Conservation (phyloP, 2,888 invertebrate genomes). For the Apocheima hispidaria region DNA sequence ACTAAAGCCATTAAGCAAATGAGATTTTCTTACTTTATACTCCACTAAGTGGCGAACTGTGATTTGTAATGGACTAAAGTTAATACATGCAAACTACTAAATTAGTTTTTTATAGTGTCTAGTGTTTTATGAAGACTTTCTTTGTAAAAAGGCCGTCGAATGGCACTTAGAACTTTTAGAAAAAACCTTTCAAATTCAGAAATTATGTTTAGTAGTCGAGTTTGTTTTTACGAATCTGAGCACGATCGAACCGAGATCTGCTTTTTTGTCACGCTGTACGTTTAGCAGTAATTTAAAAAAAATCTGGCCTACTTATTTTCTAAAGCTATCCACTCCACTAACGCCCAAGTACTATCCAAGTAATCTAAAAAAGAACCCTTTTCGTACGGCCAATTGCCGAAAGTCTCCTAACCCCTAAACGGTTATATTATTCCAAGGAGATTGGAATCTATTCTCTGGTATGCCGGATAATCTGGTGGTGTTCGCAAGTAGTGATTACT, state of each 20-base stretch:
- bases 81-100: slow-evolving; percentile 21
- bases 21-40: slow-evolving; percentile 41
- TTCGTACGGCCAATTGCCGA: slow-evolving; percentile 28
- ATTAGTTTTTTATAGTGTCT: slow-evolving; percentile 17
- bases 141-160: background rate
- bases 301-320: slow-evolving; percentile 10
- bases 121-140: background rate
- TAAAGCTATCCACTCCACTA: slow-evolving; percentile 8
- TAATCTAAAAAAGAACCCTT: slow-evolving; percentile 28
- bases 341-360: slow-evolving; percentile 17
- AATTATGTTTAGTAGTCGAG: background rate
- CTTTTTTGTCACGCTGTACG: too few species aligned
- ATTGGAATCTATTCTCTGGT: slow-evolving; percentile 37
- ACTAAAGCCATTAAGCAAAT: slow-evolving; percentile 46
- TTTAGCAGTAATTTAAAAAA: background rate
- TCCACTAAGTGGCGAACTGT: slow-evolving; percentile 37
- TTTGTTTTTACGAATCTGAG: background rate
- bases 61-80: slow-evolving; percentile 31
- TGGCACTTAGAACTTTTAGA: background rate
- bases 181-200: background rate
- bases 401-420: slow-evolving; percentile 29
- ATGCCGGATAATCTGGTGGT: slow-evolving; percentile 36
- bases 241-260: too few species aligned
- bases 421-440: slow-evolving; percentile 38
- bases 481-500: slow-evolving; percentile 62